Conservation (phyloP, 2,888 invertebrate species). For the Lypha dubia region DNA sequence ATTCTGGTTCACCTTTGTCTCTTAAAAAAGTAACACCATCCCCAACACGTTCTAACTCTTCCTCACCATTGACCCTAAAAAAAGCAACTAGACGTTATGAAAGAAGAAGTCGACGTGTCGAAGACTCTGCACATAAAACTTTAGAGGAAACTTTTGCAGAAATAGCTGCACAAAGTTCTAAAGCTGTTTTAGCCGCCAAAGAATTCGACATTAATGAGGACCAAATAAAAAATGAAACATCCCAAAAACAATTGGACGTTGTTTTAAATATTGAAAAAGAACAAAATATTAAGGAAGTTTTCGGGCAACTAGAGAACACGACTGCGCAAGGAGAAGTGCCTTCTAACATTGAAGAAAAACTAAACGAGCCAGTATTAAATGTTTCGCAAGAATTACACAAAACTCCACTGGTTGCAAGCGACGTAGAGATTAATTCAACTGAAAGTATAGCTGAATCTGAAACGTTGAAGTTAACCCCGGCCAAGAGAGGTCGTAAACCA, state of each 20-base stretch:
- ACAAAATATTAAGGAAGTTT: constrained; percentile 2
- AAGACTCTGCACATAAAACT: constrained; percentile 70
- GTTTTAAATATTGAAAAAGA: not conserved
- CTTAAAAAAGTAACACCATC: constrained; percentile 60
- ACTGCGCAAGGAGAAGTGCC: not conserved
- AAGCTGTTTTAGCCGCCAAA: constrained; percentile 71
- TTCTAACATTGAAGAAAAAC: constrained; percentile 1
- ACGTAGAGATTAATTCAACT: not conserved
- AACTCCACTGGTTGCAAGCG: not conserved
- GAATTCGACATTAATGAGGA: constrained; percentile 43
- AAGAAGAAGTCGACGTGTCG: constrained; percentile 71
- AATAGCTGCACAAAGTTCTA: constrained; percentile 74
- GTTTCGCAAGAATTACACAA: not conserved
- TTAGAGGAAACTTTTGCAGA: constrained; percentile 75
- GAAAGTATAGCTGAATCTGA: constrained; percentile 26
- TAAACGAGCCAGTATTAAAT: not conserved
- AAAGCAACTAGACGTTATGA: constrained; percentile 73
- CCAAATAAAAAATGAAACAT: constrained; percentile 11
- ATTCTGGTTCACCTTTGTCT: constrained; percentile 57
- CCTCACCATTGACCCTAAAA: constrained; percentile 63
- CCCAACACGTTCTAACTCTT: constrained; percentile 63
- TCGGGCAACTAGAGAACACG: not conserved
- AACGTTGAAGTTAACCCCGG: constrained; percentile 11
- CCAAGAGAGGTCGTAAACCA: constrained; percentile 53
- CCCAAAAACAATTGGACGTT: not conserved